Conservation (phyloP, 2,113 vertebrate genomes). For the Neodontobutis hainanensis region DNA sequence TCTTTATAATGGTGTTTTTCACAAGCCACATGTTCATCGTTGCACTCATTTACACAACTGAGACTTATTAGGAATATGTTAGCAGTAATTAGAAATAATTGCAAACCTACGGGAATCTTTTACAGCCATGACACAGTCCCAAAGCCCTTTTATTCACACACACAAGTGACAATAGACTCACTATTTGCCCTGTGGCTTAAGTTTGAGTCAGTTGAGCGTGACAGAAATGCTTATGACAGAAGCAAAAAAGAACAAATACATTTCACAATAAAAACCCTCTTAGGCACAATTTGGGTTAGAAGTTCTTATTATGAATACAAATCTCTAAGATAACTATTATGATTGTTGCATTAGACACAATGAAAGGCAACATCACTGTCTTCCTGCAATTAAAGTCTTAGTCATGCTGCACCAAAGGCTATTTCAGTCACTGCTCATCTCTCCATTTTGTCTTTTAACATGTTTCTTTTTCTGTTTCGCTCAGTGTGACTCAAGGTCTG, state of each 20-base stretch:
- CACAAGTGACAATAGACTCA: slow-evolving; percentile 1
- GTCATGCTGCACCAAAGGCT: slow-evolving; percentile 64
- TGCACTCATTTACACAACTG: slow-evolving; percentile 24
- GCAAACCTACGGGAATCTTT: slow-evolving; percentile 38
- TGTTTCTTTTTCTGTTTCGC: neutral
- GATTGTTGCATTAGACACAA: slow-evolving; percentile 11
- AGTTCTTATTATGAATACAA: neutral
- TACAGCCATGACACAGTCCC: slow-evolving; percentile 33
- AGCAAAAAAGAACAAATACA: slow-evolving; percentile 7
- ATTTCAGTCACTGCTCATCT: slow-evolving; percentile 58
- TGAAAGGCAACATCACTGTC: slow-evolving; percentile 53
- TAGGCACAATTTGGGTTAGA: too few relatives aligned
- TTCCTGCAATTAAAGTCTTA: slow-evolving; percentile 67
- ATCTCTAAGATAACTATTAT: neutral
- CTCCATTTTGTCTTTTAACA: slow-evolving; percentile 3
- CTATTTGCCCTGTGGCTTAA: slow-evolving; percentile 13
- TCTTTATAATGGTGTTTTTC: too few relatives aligned
- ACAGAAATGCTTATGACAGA: slow-evolving; percentile 4
- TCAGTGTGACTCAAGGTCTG: slow-evolving; percentile 35
- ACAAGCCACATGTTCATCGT: slow-evolving; percentile 12
- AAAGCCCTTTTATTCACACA: slow-evolving; percentile 22
- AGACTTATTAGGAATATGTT: slow-evolving; percentile 45
- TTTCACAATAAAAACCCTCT: too few relatives aligned
- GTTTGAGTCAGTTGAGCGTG: slow-evolving; percentile 28
- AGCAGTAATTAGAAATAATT: slow-evolving; percentile 47